Evolutionary conservation across 2,797 vertebrate genomes (phyloP), one percentile per base, ranked within the genome.

Genomic region (Darevskia nairensis): DNA sequence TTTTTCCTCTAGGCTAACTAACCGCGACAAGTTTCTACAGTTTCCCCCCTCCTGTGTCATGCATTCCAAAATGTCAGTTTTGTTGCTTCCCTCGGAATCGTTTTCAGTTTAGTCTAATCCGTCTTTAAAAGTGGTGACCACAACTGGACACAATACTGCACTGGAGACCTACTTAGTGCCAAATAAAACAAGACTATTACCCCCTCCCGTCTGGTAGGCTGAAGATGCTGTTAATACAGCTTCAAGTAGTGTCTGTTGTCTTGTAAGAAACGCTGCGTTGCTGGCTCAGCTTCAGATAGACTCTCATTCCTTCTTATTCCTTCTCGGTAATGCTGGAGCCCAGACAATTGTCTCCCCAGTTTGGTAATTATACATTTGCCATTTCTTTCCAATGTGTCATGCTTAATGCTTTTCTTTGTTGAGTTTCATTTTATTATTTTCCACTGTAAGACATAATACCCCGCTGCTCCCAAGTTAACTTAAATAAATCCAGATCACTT

Each of bases 401-500:
- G 64, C 78, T 85, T 64, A 80, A 74, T 85, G 50, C 77, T 75
- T 85, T 75, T 74, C 41, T 64, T 66, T 44, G 32, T 64, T 35
- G 71, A 75, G 35, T 66, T 80, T 80, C 76, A 79, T 85, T 68
- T 78, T 80, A 72, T 66, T 85, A 66, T 80, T 85, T 74, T 80
- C 69, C n/a, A 29, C 68, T 84, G n/a, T 88, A 89, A 74, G 25
- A 50, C 39, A 80, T 68, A 83, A 83, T 68, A 71, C 61, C 44
- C 44, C 44, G n/a, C 69, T 83, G 81, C 82, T 89, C 55, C 41
- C 2, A 17, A 84, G 83, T 21, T 79, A 85, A 80, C 55, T 76
- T 89, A 83, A 93, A 94, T 91, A 90, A 93, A 85, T 86, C 85
- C 89, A 72, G 44, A 41, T 83, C 80, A 90, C 78, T 82, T 11